These are phyloP conservation scores for Hydrozoanthus tunicans DNA, from an alignment of 64 coral and sea anemone species.

Conservation along the genomic window DNA sequence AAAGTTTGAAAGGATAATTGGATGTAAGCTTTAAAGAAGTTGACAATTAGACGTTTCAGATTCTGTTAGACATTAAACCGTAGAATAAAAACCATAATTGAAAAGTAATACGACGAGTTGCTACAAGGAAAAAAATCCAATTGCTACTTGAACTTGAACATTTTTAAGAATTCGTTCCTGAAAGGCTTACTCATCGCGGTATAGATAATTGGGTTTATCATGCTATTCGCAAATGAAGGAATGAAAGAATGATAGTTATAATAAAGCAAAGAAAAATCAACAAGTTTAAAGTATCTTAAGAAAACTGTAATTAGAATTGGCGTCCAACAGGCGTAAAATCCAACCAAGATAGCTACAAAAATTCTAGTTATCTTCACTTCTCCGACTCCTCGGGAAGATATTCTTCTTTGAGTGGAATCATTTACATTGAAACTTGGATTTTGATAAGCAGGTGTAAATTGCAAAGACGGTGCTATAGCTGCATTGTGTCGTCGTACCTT, in stretches of 20 bases:
- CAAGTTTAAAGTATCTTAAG: background rate
- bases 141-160: too few species aligned
- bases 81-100: too few species aligned
- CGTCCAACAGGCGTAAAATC: slow-evolving; percentile 13
- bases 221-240: slow-evolving; percentile 6
- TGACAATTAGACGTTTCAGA: too few species aligned
- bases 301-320: background rate
- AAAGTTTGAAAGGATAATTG: too few species aligned
- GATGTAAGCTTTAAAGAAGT: too few species aligned
- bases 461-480: background rate
- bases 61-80: too few species aligned
- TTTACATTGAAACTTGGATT: background rate
- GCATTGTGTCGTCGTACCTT: background rate
- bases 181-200: slow-evolving; percentile 3
- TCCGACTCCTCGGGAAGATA: background rate
- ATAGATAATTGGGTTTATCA: slow-evolving; percentile 32
- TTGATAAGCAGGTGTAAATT: background rate
- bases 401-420: too few species aligned
- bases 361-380: background rate
- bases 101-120: too few species aligned
- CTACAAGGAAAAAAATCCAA: too few species aligned
- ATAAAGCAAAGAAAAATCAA: background rate
- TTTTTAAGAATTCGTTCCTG: background rate
- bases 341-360: background rate
- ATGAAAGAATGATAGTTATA: slow-evolving; percentile 8